phyloP scores from a whole-genome alignment of 2,797 vertebrate species.

The Ibycter americanus region DNA sequence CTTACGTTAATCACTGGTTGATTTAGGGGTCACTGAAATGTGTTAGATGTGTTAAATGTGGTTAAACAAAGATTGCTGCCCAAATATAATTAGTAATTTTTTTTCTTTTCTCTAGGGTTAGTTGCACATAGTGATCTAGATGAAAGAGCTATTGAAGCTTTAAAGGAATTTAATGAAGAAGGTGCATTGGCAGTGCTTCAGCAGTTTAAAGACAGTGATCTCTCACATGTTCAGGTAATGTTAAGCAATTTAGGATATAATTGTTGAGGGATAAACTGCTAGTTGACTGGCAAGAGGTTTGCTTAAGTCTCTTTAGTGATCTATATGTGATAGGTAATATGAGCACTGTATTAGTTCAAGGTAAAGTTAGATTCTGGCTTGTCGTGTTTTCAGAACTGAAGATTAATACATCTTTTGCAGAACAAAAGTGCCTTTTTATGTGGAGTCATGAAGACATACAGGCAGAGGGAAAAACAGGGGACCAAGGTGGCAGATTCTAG shows the following conservation, averaged over 20 bases:
- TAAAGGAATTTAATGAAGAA: conserved; percentile 98
- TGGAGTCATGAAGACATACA: conserved; percentile 98
- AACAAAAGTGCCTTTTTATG: conserved; percentile 99
- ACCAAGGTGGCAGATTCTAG: conserved; percentile 93
- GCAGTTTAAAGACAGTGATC: conserved; percentile 98
- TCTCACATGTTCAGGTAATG: conserved; percentile 96
- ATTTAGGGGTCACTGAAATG: background rate
- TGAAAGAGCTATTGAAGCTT: conserved; percentile 94
- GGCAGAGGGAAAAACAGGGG: conserved; percentile 97
- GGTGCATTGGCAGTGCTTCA: conserved; percentile 94
- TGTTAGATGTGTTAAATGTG: background rate
- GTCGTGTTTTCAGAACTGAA: conserved; percentile 9
- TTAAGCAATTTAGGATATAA: background rate
- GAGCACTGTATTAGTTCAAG: background rate
- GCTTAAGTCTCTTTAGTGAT: background rate
- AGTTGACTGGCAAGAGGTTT: background rate
- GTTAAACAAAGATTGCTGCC: background rate
- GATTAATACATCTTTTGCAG: conserved; percentile 72
- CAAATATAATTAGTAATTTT: conserved; percentile 35
- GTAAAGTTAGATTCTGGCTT: background rate
- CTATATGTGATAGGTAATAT: background rate
- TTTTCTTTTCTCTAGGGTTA: conserved; percentile 82
- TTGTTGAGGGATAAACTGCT: background rate
- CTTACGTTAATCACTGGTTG: background rate
- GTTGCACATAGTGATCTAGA: conserved; percentile 97